These are phyloP conservation scores for Branchinecta lynchi DNA, from an alignment of 1,140 invertebrate species.

Conservation along the genomic window DNA sequence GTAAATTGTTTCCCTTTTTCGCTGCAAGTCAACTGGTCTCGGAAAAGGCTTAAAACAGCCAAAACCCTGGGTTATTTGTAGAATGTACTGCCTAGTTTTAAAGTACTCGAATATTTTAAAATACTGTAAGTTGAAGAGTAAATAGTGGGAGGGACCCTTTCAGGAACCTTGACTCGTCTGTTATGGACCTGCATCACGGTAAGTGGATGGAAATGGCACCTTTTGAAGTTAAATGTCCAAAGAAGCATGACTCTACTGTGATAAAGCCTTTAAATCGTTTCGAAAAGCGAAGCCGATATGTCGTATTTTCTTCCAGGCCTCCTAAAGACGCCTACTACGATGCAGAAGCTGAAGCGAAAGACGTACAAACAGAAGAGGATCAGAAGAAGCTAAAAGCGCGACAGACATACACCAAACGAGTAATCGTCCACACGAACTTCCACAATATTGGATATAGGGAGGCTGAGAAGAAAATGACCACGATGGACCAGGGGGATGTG, in stretches of 20 bases:
- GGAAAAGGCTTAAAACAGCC: no score
- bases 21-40: no score
- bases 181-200: neutral
- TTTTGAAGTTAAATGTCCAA: no score
- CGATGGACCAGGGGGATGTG: slow-evolving; percentile 90
- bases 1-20: no score
- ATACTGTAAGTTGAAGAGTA: no score
- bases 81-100: no score
- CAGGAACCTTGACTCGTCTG: no score
- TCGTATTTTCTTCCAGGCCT: slow-evolving; percentile 39
- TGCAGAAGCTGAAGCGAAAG: slow-evolving; percentile 62
- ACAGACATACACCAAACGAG: slow-evolving; percentile 76
- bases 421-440: slow-evolving; percentile 94
- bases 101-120: no score
- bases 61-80: no score
- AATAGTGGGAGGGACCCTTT: no score
- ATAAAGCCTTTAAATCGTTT: no score
- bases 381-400: slow-evolving; percentile 59
- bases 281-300: no score
- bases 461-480: slow-evolving; percentile 73
- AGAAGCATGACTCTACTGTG: neutral
- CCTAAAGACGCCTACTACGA: slow-evolving; percentile 84
- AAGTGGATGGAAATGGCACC: neutral
- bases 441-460: slow-evolving; percentile 90
- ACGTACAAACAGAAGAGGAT: slow-evolving; percentile 59